A percentile compares a stretch with the other conserved stretches of the same genome.
Evolutionary conservation across 2,888 invertebrate genomes (phyloP).

Genomic region (Tryphoninae sp.): DNA sequence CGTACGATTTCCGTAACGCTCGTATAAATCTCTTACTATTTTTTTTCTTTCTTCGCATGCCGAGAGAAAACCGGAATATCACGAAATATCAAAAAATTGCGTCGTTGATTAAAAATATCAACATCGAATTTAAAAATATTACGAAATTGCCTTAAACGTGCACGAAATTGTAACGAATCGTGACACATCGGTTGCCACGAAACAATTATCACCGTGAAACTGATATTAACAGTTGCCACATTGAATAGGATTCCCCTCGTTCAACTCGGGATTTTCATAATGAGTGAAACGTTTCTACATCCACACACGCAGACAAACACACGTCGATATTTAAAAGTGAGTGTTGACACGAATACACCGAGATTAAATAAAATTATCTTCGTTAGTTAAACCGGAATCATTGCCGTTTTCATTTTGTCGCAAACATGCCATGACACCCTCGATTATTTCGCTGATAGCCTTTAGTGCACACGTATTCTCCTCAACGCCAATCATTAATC

Average conservation of each 20-base stretch:
- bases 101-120: too few relatives aligned
- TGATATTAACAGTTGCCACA: slow-evolving; percentile 26
- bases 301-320: not conserved
- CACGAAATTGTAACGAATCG: too few relatives aligned
- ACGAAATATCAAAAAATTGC: not conserved
- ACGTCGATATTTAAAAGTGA: not conserved
- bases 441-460: slow-evolving; percentile 49
- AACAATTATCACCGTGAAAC: not conserved
- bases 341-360: slow-evolving; percentile 6
- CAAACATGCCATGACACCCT: slow-evolving; percentile 35
- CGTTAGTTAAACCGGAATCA: slow-evolving; percentile 35
- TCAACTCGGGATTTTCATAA: slow-evolving; percentile 8
- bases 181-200: too few relatives aligned
- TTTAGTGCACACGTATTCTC: slow-evolving; percentile 14
- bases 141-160: too few relatives aligned
- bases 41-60: not conserved
- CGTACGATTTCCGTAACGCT: not conserved
- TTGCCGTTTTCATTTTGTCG: slow-evolving; percentile 45
- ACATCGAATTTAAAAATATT: not conserved
- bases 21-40: not conserved
- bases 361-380: slow-evolving; percentile 46
- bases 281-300: not conserved
- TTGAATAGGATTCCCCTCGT: slow-evolving; percentile 6
- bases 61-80: not conserved
- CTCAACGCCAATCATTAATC: slow-evolving; percentile 55